phyloP scores from a whole-genome alignment of 2,113 vertebrate species.

The Tragelaphus scriptus region DNA sequence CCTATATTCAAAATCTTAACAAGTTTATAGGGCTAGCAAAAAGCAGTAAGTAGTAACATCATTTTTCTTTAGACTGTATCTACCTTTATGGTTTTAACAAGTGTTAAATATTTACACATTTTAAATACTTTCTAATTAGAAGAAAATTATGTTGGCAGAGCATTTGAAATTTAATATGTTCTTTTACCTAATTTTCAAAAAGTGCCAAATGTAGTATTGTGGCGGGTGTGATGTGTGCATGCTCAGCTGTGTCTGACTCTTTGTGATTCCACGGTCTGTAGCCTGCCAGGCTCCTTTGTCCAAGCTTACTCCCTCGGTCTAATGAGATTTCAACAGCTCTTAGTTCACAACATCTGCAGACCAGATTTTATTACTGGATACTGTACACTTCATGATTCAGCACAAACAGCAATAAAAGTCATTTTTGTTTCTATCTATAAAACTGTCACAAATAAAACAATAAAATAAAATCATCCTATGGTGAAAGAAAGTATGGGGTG shows the following conservation, averaged over 20 bases:
- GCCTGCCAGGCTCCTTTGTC: background rate
- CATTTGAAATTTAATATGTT: conserved; percentile 74
- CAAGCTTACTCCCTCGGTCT: background rate
- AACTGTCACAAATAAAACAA: background rate
- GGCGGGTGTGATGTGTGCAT: accelerated
- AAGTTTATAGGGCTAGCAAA: conserved; percentile 56
- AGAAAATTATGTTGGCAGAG: conserved; percentile 66
- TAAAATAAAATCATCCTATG: background rate
- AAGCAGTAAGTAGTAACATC: conserved; percentile 75
- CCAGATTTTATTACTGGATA: background rate
- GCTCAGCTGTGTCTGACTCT: background rate
- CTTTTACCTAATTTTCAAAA: conserved; percentile 69
- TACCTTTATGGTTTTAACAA: conserved; percentile 66
- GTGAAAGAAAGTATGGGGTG: background rate
- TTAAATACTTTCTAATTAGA: conserved; percentile 76
- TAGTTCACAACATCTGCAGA: too few species aligned
- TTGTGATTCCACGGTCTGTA: background rate
- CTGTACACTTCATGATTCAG: background rate
- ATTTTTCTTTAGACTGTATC: conserved; percentile 72
- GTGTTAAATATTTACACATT: conserved; percentile 73
- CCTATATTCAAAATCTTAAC: conserved; percentile 84
- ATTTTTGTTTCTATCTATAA: background rate
- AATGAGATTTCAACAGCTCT: background rate
- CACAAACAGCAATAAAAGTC: background rate
- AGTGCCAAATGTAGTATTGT: conserved; percentile 63